Evolutionary conservation across 2,113 vertebrate species (phyloP).

Genomic region (Paedocypris sp.): DNA sequence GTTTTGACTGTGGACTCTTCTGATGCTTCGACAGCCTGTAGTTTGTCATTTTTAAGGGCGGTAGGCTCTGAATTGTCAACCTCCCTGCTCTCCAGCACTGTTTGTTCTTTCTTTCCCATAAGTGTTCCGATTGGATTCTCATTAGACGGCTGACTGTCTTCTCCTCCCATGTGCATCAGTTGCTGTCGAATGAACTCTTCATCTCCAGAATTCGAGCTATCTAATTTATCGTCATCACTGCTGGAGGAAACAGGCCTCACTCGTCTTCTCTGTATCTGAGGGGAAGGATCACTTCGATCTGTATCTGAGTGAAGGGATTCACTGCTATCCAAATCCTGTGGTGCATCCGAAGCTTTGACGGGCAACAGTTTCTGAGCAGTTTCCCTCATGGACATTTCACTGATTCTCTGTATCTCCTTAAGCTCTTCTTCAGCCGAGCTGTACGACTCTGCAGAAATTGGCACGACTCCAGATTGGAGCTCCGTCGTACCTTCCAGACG

Average conservation of each 20-base stretch:
- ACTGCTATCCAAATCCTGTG: slow-evolving; percentile 72
- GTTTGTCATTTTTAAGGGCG: slow-evolving; percentile 53
- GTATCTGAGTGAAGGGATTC: slow-evolving; percentile 74
- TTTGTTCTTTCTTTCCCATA: slow-evolving; percentile 57
- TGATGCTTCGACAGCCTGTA: not conserved
- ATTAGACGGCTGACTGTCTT: slow-evolving; percentile 76
- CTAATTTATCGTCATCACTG: slow-evolving; percentile 80
- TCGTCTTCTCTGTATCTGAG: slow-evolving; percentile 63
- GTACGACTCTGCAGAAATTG: slow-evolving; percentile 55
- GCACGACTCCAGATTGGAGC: slow-evolving; percentile 62
- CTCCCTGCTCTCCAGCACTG: slow-evolving; percentile 53
- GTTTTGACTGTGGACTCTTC: slow-evolving; percentile 16
- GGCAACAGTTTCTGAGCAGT: slow-evolving; percentile 42
- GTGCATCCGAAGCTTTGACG: slow-evolving; percentile 42
- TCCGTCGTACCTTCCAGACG: too few species aligned
- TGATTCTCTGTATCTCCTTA: slow-evolving; percentile 48
- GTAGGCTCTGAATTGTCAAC: slow-evolving; percentile 56
- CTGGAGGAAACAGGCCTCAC: slow-evolving; percentile 71
- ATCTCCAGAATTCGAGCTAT: slow-evolving; percentile 75
- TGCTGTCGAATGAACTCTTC: slow-evolving; percentile 87
- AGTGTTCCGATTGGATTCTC: slow-evolving; percentile 51
- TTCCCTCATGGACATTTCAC: slow-evolving; percentile 41
- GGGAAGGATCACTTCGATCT: slow-evolving; percentile 78
- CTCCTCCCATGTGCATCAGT: slow-evolving; percentile 83
- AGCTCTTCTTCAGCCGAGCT: slow-evolving; percentile 61